These are phyloP conservation scores for Coranthus polyacanthus DNA, from an alignment of 2,797 vertebrate species.

Conservation along the genomic window DNA sequence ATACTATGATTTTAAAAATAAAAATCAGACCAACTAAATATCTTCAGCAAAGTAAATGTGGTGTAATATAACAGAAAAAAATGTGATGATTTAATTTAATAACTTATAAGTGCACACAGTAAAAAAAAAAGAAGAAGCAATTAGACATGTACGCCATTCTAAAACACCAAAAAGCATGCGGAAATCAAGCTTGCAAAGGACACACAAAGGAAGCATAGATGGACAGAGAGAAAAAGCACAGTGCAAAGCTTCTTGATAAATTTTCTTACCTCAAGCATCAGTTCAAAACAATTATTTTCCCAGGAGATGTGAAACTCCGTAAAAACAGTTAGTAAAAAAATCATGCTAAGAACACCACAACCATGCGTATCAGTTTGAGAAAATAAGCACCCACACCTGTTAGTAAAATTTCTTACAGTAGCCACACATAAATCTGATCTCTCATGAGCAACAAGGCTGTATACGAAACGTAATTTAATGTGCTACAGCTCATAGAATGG, in stretches of 20 bases:
- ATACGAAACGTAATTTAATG: constrained; percentile 3
- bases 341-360: constrained; percentile 86
- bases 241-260: constrained; percentile 78
- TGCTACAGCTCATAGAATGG: background rate
- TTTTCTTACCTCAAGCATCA: constrained; percentile 73
- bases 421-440: constrained; percentile 28
- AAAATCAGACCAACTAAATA: no score
- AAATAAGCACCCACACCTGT: constrained; percentile 73
- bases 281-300: constrained; percentile 82
- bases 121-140: constrained; percentile 76
- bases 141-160: no score
- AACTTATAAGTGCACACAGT: constrained; percentile 55
- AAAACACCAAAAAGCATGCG: constrained; percentile 84
- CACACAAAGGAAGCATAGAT: constrained; percentile 42
- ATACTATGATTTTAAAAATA: constrained; percentile 9
- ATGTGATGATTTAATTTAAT: background rate
- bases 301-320: constrained; percentile 97
- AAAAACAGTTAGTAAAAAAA: constrained; percentile 86
- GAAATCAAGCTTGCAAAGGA: constrained; percentile 73
- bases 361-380: constrained; percentile 84
- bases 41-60: constrained; percentile 1
- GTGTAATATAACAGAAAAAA: constrained; percentile 13
- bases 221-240: constrained; percentile 86
- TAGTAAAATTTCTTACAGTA: constrained; percentile 64
- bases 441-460: background rate